These are phyloP conservation scores for Drosophila ercepeae DNA, from an alignment of 1,140 invertebrate species.

Conservation along the genomic window DNA sequence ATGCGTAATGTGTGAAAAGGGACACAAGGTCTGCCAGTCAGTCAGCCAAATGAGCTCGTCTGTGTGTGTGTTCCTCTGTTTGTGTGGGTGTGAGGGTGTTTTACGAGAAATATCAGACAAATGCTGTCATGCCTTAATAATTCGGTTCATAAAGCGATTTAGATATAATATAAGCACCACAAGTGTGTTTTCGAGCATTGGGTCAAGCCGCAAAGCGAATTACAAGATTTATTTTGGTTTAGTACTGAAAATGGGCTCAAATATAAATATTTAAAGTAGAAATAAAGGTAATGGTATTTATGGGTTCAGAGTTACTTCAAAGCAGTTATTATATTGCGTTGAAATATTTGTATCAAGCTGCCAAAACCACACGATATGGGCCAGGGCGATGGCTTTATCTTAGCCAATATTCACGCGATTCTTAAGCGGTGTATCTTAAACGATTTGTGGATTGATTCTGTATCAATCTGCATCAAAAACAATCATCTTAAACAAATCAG, in stretches of 20 bases:
- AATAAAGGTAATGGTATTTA: not conserved
- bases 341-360: not conserved
- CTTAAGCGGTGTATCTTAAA: too few relatives aligned
- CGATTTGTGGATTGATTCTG: too few relatives aligned
- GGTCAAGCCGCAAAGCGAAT: conserved; percentile 26
- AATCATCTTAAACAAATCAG: too few relatives aligned
- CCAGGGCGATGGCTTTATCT: too few relatives aligned
- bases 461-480: too few relatives aligned
- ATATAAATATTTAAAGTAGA: not conserved
- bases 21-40: conserved; percentile 44
- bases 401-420: too few relatives aligned
- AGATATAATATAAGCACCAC: not conserved
- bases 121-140: conserved; percentile 56
- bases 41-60: conserved; percentile 8
- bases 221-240: conserved; percentile 2
- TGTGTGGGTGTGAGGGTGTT: conserved; percentile 3
- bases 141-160: conserved; percentile 46
- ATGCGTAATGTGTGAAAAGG: conserved; percentile 71
- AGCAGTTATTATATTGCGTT: not conserved
- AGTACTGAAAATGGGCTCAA: conserved; percentile 1
- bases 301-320: not conserved
- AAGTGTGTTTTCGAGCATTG: not conserved
- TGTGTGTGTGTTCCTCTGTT: not conserved
- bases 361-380: too few relatives aligned
- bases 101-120: conserved; percentile 32